Conservation (phyloP, 2,113 vertebrate species). For the Narcine bancroftii region DNA sequence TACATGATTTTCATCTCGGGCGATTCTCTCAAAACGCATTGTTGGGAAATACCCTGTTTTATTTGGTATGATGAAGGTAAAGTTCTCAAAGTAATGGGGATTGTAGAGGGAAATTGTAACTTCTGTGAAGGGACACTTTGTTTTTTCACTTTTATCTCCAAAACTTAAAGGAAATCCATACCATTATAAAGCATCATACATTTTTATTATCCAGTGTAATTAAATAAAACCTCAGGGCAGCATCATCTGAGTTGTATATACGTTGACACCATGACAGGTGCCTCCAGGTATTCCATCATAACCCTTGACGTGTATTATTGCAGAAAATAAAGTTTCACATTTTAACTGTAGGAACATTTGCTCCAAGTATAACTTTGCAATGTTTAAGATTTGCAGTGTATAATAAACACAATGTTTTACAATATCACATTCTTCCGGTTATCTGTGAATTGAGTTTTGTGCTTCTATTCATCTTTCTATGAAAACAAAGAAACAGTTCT, state of each 20-base stretch:
- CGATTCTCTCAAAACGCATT: not conserved
- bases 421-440: not conserved
- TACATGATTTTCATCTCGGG: no score
- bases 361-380: not conserved
- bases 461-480: not conserved
- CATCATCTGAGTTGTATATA: not conserved
- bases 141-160: not conserved
- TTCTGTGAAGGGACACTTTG: not conserved
- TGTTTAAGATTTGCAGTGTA: not conserved
- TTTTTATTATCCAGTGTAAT: not conserved
- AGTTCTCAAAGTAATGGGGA: not conserved
- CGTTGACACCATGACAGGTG: not conserved
- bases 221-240: not conserved
- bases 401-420: not conserved
- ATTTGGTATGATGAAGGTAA: not conserved
- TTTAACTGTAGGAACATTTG: not conserved
- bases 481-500: not conserved
- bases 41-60: not conserved
- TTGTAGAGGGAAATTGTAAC: not conserved
- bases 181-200: not conserved
- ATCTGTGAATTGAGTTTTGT: not conserved
- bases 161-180: no score
- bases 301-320: not conserved
- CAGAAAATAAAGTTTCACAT: not conserved
- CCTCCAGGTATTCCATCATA: not conserved